Base-by-base conservation (phyloP, 2,113 vertebrate genomes). In the Prunella fulvescens region DNA sequence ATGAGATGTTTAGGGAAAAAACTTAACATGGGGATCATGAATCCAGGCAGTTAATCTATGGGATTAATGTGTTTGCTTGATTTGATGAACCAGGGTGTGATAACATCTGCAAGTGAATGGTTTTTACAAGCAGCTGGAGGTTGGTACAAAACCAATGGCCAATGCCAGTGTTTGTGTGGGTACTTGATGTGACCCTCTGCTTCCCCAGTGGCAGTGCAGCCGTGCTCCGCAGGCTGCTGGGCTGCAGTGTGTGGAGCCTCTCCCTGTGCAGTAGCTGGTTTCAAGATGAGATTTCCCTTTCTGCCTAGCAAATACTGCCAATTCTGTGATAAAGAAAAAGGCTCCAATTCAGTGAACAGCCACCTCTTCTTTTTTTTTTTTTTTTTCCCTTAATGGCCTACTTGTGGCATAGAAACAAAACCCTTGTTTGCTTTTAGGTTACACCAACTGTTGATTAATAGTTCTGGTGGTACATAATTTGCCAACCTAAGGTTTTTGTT, bases 1-100 rank as follows among this genome's bases (percentile, higher is more conserved):
- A 4, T 81, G 33, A 73, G 22, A 20, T 33, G 15, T 76, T 76
- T 35, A 83, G 14, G 29, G 29, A 14, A 5, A 42, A 48, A 79
- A 24, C 11, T 28, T 80, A 19, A 39, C 2, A 1, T 35, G 56
- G 1, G 3, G 40, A n/a, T 69, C 17, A 13, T 48, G 0, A 66
- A 47, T 67, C 64, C 44, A 64, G 20, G 29, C 51, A 66, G 39
- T n/a, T 65, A 13, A 61, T 60, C 24, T 60, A 0, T 39, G 35
- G 39, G 39, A 31, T 9, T 66, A 6, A 0, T 13, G 23, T 1
- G 3, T 82, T 74, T 79, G 22, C n/a, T 72, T 42, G 40, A 28
- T 57, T 56, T 82, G 57, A 25, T 54, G 50, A 50, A n/a, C 61
- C 8, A 10, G 53, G 11, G 7, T 50, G 44, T 33, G 74, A 48